Evolutionary conservation across 2,888 invertebrate genomes (phyloP).

Genomic region (Cancer borealis): DNA sequence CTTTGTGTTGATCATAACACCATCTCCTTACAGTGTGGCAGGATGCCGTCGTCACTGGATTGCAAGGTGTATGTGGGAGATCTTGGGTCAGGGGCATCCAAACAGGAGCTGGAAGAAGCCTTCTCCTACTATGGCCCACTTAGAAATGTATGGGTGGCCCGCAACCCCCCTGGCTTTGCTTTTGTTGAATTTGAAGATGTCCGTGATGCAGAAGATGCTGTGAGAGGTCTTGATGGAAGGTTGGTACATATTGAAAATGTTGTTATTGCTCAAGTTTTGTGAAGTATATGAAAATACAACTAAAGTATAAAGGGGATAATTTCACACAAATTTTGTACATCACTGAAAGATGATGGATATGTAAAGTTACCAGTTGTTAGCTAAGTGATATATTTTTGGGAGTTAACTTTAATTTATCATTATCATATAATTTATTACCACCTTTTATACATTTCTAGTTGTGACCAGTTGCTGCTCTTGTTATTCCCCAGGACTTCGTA

Average conservation of each 20-base stretch:
- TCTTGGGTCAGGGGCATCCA: slow-evolving; percentile 92
- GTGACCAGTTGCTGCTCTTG: too few species aligned
- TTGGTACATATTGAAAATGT: slow-evolving; percentile 81
- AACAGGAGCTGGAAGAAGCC: slow-evolving; percentile 92
- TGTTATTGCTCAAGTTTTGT: too few species aligned
- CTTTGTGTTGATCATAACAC: not conserved
- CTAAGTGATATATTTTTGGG: too few species aligned
- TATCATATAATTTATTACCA: too few species aligned
- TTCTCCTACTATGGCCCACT: slow-evolving; percentile 93
- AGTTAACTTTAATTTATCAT: too few species aligned
- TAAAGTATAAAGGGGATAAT: too few species aligned
- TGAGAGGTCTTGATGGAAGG: slow-evolving; percentile 91
- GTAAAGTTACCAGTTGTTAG: too few species aligned
- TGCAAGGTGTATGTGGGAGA: slow-evolving; percentile 97
- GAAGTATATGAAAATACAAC: too few species aligned
- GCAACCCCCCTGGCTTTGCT: slow-evolving; percentile 95
- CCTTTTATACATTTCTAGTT: too few species aligned
- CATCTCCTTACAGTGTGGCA: not conserved
- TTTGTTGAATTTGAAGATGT: slow-evolving; percentile 94
- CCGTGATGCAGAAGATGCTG: slow-evolving; percentile 94
- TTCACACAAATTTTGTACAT: too few species aligned
- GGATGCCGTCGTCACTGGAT: slow-evolving; percentile 81
- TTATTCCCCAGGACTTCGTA: too few species aligned
- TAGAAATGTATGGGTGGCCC: slow-evolving; percentile 95
- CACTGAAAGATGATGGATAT: too few species aligned